Conservation (phyloP, 2,888 invertebrate genomes). For the Brenthis hecate region DNA sequence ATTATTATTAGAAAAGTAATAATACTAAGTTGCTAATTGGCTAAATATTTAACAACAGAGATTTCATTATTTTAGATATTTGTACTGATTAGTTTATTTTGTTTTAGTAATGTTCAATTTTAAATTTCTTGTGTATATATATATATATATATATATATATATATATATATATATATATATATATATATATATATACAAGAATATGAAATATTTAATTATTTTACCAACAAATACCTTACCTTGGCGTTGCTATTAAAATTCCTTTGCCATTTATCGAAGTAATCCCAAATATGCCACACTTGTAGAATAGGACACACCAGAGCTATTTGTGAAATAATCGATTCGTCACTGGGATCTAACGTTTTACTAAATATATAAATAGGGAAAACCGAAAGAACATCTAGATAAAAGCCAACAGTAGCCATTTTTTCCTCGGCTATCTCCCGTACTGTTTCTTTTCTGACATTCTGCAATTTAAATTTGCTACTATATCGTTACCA, state of each 20-base stretch:
- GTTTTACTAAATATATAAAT: slow-evolving; percentile 67
- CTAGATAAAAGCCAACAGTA: slow-evolving; percentile 68
- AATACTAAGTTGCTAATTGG: no score
- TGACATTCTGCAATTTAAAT: slow-evolving; percentile 55
- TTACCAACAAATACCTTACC: slow-evolving; percentile 45
- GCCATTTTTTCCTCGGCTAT: slow-evolving; percentile 75
- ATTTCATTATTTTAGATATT: no score
- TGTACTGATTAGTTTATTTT: no score
- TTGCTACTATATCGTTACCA: slow-evolving; percentile 25
- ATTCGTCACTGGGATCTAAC: slow-evolving; percentile 57
- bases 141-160: no score
- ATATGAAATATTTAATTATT: no score
- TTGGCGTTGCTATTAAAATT: slow-evolving; percentile 61
- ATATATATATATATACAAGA: no score
- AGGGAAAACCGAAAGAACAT: slow-evolving; percentile 72
- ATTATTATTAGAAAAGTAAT: no score
- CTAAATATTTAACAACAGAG: no score
- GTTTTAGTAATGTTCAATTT: no score
- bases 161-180: no score
- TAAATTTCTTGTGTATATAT: no score
- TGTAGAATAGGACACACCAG: slow-evolving; percentile 64
- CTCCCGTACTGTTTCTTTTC: slow-evolving; percentile 66
- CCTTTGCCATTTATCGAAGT: slow-evolving; percentile 60
- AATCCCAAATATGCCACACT: slow-evolving; percentile 74
- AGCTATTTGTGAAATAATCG: slow-evolving; percentile 59